These are phyloP conservation scores for Lacanobia wlatinum DNA, from an alignment of 2,888 invertebrate species.

Conservation along the genomic window DNA sequence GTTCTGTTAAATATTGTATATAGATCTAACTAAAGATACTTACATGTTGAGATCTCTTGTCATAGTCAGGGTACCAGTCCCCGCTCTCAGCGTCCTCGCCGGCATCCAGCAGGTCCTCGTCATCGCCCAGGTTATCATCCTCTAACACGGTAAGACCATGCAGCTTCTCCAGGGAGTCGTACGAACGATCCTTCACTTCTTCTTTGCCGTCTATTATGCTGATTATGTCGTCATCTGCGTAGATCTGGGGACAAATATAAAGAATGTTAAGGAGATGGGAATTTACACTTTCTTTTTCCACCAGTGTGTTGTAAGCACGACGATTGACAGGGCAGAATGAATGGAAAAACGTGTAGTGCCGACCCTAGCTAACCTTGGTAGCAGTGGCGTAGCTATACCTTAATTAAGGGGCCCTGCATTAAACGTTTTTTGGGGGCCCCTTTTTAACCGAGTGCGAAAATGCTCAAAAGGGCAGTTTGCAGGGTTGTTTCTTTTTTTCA, in stretches of 20 bases:
- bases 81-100: conserved; percentile 79
- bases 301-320: too few relatives aligned
- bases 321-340: too few relatives aligned
- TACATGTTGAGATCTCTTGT: conserved; percentile 80
- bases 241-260: conserved; percentile 76
- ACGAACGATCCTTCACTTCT: conserved; percentile 59
- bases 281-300: background rate
- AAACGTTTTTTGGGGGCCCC: too few relatives aligned
- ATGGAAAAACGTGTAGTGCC: too few relatives aligned
- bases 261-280: background rate
- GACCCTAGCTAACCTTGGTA: too few relatives aligned
- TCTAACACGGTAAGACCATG: conserved; percentile 84
- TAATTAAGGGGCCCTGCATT: too few relatives aligned
- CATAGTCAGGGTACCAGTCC: conserved; percentile 85
- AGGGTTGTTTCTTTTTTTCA: too few relatives aligned
- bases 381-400: too few relatives aligned
- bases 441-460: too few relatives aligned
- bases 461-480: too few relatives aligned
- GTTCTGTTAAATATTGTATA: too few relatives aligned
- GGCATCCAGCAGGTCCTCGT: conserved; percentile 80
- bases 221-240: conserved; percentile 83
- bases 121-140: conserved; percentile 81
- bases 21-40: conserved; percentile 6
- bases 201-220: conserved; percentile 69
- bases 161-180: conserved; percentile 81